A percentile compares a stretch with the other conserved stretches of the same genome.
Evolutionary conservation across 2,113 vertebrate species (phyloP).

Genomic region (Spea multiplicata): DNA sequence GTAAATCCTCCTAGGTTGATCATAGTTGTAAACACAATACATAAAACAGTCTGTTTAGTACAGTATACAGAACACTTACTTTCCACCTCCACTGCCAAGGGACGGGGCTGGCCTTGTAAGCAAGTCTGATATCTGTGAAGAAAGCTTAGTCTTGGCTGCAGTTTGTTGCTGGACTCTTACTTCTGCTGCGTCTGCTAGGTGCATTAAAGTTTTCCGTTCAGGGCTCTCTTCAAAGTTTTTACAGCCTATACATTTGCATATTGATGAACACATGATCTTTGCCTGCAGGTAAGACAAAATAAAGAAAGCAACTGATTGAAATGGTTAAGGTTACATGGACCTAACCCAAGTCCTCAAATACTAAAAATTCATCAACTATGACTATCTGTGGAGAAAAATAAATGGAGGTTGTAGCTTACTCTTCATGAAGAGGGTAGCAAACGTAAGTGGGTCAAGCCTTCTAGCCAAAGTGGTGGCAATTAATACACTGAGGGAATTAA

Average conservation of each 20-base stretch:
- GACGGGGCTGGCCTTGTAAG: slow-evolving; percentile 85
- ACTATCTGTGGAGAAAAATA: no score
- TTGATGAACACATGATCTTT: slow-evolving; percentile 99
- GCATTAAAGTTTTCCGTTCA: slow-evolving; percentile 95
- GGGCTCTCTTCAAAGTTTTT: slow-evolving; percentile 99
- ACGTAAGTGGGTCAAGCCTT: no score
- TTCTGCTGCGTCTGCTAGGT: slow-evolving; percentile 94
- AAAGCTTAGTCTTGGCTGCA: slow-evolving; percentile 94
- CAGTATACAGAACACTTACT: slow-evolving; percentile 66
- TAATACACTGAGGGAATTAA: no score
- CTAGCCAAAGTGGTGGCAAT: no score
- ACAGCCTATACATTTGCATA: slow-evolving; percentile 96
- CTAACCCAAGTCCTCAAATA: no score
- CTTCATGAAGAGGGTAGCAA: no score
- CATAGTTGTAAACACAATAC: no score
- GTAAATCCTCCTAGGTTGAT: no score
- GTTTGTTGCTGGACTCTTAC: slow-evolving; percentile 96
- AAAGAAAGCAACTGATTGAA: not conserved
- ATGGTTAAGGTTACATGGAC: no score
- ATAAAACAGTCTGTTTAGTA: no score
- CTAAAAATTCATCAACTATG: no score
- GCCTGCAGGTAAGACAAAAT: slow-evolving; percentile 70
- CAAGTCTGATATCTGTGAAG: slow-evolving; percentile 95
- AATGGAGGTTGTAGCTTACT: no score
- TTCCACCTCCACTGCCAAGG: slow-evolving; percentile 83